Evolutionary conservation across 2,888 invertebrate genomes (phyloP), one percentile per base, ranked within the genome.

Genomic region (Cristatella mucedo): DNA sequence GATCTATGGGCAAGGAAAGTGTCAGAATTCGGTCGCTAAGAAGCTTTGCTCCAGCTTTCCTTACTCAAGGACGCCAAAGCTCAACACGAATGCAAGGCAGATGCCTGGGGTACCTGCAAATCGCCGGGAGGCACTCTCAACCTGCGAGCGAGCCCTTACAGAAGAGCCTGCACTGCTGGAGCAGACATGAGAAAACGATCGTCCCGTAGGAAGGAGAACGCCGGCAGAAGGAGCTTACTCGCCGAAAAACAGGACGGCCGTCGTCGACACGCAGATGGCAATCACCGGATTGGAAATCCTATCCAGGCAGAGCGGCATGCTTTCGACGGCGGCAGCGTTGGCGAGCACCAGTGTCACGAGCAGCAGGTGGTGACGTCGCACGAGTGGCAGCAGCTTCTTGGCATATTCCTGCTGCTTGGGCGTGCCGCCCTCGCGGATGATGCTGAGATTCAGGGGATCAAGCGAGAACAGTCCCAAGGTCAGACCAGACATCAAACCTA

Each of bases 291-390:
- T 53, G 1, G 62, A 62, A 4, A 63, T 52, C 30, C 53, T 42
- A 45, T 63, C 62, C 40, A 63, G 42, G 41, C 59, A 63, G 7
- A 63, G 54, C n/a, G 63, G 63, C 62, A 63, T 62, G 7, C 61
- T 52, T 43, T 63, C 63, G 19, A 63, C 62, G 20, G 58, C 55
- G 5, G 50, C 59, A 13, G 63, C 61, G 48, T 65, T 65, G 16
- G 56, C 56, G 36, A 65, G 49, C 26, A 65, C 47, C 33, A 65
- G 45, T 1, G 65, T 64, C 11, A 65, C 63, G 9, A 65, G 48
- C 13, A 65, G 48, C 13, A 63, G 45, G 46, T 65, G 64, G 40
- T 61, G 61, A 3, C 54, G 46, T 33, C 56, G 53, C 11, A 64
- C 55, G 5, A 65, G 39, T 1, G 64, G 64, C 22, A 60, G 44